Evolutionary conservation across 2,888 invertebrate genomes (phyloP).

Genomic region (Cephus rjabovi): DNA sequence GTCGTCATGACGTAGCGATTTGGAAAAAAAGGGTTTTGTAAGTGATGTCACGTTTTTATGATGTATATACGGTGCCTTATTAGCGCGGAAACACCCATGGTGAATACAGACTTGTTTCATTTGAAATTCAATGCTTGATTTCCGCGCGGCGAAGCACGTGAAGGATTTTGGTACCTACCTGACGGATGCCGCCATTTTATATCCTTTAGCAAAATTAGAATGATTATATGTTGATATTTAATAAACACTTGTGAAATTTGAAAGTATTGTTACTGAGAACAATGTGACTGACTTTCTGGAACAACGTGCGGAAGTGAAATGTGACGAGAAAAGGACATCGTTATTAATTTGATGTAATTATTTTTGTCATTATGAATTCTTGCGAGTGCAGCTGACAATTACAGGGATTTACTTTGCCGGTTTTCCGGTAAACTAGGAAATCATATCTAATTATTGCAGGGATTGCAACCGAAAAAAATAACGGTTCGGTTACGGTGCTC

Average conservation of each 20-base stretch:
- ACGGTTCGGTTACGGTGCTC: too few relatives aligned
- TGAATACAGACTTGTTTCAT: not conserved
- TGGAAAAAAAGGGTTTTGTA: not conserved
- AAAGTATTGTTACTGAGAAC: not conserved
- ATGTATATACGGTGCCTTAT: conserved; percentile 3
- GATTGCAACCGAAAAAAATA: too few relatives aligned
- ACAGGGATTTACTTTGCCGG: not conserved
- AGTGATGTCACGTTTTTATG: not conserved
- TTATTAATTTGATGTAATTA: not conserved
- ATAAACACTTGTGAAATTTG: not conserved
- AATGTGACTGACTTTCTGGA: not conserved
- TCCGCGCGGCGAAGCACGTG: not conserved
- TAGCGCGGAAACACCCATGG: not conserved
- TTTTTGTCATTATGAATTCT: not conserved
- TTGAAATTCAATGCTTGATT: not conserved
- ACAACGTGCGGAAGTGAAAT: not conserved
- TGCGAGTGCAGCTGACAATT: not conserved
- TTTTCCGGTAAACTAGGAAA: not conserved
- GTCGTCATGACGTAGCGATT: not conserved
- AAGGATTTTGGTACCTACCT: not conserved
- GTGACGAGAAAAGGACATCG: not conserved
- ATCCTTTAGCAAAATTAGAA: not conserved
- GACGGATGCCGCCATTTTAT: not conserved
- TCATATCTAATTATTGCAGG: not conserved
- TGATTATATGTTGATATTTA: not conserved